Conservation (phyloP, 2,888 invertebrate genomes). For the Oxystoma pomonae region DNA sequence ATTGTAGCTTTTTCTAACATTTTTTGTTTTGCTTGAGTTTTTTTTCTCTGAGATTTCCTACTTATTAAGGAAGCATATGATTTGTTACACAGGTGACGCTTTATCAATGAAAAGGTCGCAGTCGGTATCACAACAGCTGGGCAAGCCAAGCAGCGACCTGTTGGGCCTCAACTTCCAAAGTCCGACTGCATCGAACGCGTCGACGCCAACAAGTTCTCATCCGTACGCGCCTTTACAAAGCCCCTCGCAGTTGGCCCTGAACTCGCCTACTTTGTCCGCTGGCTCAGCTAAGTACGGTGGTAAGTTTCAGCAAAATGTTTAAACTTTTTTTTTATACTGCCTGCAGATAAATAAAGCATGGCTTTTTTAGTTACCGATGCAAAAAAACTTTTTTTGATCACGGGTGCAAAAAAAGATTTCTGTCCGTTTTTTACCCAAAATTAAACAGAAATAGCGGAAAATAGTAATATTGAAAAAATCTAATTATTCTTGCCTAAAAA, state of each 20-base stretch:
- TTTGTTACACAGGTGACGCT: conserved; percentile 14
- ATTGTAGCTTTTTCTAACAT: too few species aligned
- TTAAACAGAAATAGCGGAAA: too few species aligned
- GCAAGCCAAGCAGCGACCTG: conserved; percentile 74
- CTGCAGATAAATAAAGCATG: too few species aligned
- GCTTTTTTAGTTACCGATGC: too few species aligned
- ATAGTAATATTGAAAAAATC: too few species aligned
- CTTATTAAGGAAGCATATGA: too few species aligned
- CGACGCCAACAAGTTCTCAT: conserved; percentile 57
- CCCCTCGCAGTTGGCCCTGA: conserved; percentile 64
- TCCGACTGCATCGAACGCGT: conserved; percentile 78
- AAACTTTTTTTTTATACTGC: background rate
- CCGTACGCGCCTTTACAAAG: conserved; percentile 81
- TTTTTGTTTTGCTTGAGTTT: too few species aligned
- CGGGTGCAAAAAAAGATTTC: too few species aligned
- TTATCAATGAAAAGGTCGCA: conserved; percentile 62
- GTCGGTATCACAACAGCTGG: conserved; percentile 72
- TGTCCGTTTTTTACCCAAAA: too few species aligned
- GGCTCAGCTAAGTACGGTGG: conserved; percentile 51
- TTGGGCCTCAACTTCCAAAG: conserved; percentile 75
- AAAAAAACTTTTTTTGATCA: too few species aligned
- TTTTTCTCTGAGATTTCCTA: too few species aligned
- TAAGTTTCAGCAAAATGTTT: conserved; percentile 33
- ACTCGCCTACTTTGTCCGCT: conserved; percentile 59
- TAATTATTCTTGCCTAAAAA: too few species aligned